Evolutionary conservation across 2,113 vertebrate genomes (phyloP).

Genomic region (Apistogramma diplotaenia): DNA sequence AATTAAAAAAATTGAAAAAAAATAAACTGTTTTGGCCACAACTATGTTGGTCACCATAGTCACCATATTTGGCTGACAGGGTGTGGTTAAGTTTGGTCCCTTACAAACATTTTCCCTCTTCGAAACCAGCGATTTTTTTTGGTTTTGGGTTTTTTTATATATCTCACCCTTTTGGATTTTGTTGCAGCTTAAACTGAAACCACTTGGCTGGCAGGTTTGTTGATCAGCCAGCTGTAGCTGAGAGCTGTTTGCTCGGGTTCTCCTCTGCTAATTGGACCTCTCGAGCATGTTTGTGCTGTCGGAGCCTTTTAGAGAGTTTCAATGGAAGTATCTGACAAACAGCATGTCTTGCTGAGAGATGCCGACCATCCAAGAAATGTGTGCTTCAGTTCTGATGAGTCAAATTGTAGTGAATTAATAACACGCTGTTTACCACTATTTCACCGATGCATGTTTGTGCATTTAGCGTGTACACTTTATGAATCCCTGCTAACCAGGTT

Average conservation of each 20-base stretch:
- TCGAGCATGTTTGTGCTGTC: background rate
- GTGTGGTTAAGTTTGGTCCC: background rate
- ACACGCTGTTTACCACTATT: background rate
- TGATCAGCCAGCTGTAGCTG: background rate
- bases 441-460: background rate
- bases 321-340: background rate
- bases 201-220: background rate
- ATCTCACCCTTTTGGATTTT: background rate
- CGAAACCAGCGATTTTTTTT: accelerated
- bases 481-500: background rate
- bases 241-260: background rate
- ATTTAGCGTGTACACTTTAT: background rate
- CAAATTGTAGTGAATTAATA: background rate
- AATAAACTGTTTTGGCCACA: background rate
- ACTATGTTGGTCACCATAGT: accelerated
- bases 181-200: background rate
- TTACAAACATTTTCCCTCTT: background rate
- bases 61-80: background rate
- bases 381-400: background rate
- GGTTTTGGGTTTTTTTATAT: background rate
- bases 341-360: background rate
- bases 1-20: background rate
- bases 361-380: background rate
- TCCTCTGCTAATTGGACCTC: background rate
- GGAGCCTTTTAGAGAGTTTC: background rate